Evolutionary conservation across 2,888 invertebrate genomes (phyloP).

Genomic region (Latrodectus hesperus): DNA sequence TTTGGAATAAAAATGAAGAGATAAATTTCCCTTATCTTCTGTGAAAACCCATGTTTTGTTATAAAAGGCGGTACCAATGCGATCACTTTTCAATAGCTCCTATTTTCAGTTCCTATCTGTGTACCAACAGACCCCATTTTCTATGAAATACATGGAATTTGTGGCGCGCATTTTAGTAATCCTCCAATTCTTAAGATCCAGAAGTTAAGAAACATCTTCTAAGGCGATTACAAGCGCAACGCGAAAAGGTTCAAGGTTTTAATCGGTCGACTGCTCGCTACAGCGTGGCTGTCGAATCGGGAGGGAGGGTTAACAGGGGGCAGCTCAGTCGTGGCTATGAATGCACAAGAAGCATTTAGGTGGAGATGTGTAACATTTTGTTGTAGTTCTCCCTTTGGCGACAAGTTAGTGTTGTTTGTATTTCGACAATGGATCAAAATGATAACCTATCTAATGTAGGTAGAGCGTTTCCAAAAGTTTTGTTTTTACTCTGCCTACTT

Average conservation of each 20-base stretch:
- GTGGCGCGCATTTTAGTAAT: too few relatives aligned
- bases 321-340: slow-evolving; percentile 43
- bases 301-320: background rate
- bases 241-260: slow-evolving; percentile 63
- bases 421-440: background rate
- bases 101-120: too few relatives aligned
- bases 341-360: slow-evolving; percentile 44
- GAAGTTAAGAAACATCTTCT: slow-evolving; percentile 29
- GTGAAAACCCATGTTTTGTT: too few relatives aligned
- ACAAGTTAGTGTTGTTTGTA: background rate
- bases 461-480: too few relatives aligned
- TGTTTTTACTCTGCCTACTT: too few relatives aligned
- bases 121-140: too few relatives aligned
- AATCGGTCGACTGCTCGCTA: slow-evolving; percentile 23
- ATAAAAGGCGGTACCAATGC: too few relatives aligned
- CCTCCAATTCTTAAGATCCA: background rate
- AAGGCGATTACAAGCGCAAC: slow-evolving; percentile 50
- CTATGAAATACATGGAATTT: too few relatives aligned
- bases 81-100: too few relatives aligned
- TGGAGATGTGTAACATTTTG: slow-evolving; percentile 17
- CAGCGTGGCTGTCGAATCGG: slow-evolving; percentile 44
- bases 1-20: too few relatives aligned
- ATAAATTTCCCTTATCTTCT: too few relatives aligned
- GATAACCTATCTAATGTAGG: too few relatives aligned
- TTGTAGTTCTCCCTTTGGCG: slow-evolving; percentile 43